Evolutionary conservation across 2,888 invertebrate genomes (phyloP).

Genomic region (Atherix ibis): DNA sequence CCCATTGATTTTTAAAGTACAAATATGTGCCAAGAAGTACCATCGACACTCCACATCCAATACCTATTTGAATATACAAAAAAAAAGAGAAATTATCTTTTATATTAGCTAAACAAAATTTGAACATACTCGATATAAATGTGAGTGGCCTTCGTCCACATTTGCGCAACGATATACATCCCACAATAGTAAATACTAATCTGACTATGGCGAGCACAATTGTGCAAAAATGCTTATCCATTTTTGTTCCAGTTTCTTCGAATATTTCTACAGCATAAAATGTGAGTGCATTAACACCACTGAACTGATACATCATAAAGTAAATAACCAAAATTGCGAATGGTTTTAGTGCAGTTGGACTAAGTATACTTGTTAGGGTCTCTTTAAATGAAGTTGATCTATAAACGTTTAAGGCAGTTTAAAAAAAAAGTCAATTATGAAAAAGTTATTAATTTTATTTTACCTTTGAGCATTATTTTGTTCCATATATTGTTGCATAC

Average conservation of each 20-base stretch:
- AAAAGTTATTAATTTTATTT: constrained; percentile 4
- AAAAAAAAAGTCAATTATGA: not conserved
- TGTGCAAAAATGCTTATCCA: constrained; percentile 43
- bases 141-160: constrained; percentile 47
- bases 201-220: constrained; percentile 44
- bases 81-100: not conserved
- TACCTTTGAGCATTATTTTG: constrained; percentile 40
- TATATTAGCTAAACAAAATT: not conserved
- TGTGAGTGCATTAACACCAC: constrained; percentile 51
- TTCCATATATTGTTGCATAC: constrained; percentile 42
- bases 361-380: constrained; percentile 38
- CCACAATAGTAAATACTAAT: constrained; percentile 43
- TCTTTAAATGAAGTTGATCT: constrained; percentile 26
- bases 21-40: constrained; percentile 42
- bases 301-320: constrained; percentile 54
- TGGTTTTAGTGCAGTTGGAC: constrained; percentile 47
- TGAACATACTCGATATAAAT: constrained; percentile 46
- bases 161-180: constrained; percentile 42
- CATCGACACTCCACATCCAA: constrained; percentile 50
- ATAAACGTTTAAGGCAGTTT: not conserved
- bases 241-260: constrained; percentile 39
- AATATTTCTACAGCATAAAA: constrained; percentile 54
- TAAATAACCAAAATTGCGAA: constrained; percentile 44
- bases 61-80: constrained; percentile 26
- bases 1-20: constrained; percentile 40